phyloP scores from a whole-genome alignment of 2,113 vertebrate species.

The Stigmatopora nigra region DNA sequence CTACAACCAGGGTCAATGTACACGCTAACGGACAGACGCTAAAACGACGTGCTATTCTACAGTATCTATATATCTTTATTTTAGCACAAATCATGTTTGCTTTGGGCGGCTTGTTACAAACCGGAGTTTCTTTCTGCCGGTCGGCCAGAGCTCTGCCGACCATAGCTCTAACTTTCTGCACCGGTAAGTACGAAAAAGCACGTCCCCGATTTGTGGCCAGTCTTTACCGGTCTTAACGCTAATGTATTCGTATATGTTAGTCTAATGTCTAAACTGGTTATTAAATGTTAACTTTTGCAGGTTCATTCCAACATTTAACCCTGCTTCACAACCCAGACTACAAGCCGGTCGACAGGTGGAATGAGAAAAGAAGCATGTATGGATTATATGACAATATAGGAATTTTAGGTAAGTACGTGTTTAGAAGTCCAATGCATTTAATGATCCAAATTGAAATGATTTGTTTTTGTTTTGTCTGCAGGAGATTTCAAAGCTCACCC shows the following conservation, averaged over 20 bases:
- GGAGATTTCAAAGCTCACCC: constrained; percentile 86
- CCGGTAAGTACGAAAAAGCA: constrained; percentile 31
- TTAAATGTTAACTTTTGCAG: constrained; percentile 32
- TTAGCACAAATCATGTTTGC: constrained; percentile 44
- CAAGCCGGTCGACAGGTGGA: constrained; percentile 84
- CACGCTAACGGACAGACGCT: constrained; percentile 34
- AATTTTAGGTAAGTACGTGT: constrained; percentile 77
- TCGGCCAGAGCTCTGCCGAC: constrained; percentile 41
- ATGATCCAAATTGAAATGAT: background rate
- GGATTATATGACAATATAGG: constrained; percentile 94
- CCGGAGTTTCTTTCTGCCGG: constrained; percentile 46
- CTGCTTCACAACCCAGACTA: constrained; percentile 66
- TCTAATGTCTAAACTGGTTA: too few species aligned
- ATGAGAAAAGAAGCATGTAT: constrained; percentile 82
- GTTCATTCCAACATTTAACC: constrained; percentile 49
- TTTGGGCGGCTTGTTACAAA: constrained; percentile 43
- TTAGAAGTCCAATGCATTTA: too few species aligned
- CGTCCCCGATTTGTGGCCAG: background rate
- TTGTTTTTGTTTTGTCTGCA: constrained; percentile 38
- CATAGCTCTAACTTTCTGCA: constrained; percentile 43
- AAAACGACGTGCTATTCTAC: background rate
- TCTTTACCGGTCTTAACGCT: background rate
- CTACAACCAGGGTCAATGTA: constrained; percentile 5
- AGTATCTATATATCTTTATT: background rate
- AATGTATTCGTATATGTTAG: too few species aligned